Evolutionary conservation across 2,113 vertebrate species (phyloP), one percentile per base, ranked within the genome.

Genomic region (Sisor rabdophorus): DNA sequence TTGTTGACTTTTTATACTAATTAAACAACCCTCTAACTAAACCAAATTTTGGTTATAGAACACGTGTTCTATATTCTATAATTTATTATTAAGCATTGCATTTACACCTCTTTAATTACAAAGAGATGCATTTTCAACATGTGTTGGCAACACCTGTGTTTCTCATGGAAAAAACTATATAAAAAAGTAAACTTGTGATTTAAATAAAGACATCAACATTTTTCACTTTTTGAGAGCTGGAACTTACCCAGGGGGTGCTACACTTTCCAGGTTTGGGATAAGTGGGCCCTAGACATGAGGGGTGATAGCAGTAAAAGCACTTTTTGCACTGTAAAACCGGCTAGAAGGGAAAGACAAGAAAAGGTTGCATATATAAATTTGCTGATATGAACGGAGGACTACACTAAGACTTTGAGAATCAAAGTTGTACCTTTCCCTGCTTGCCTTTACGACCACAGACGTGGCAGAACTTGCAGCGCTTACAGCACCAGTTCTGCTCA

Each of bases 391-490:
- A 75, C 7, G 1, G 9, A 16, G 13, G 30, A 58, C 10, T 71
- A 16, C 44, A 73, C 26, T 59, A 8, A 48, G 40, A 1, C 24
- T 71, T 17, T 11, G 52, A 50, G 16, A 40, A 47, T 1, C 47
- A 1, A 16, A 24, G 30, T 40, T 3, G 70, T 71, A 94, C 95
- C 93, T 95, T 95, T 19, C 91, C 88, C 79, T 82, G 89, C 50
- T 93, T 94, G 88, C 90, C 93, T 86, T 92, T 94, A 19, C 93
- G 93, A 19, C 94, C 94, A 24, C 95, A 97, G 30, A 96, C 95
- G 0, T 95, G 91, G 77, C 95, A 97, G 86, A 94, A 94, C 73
- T 95, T 95, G 92, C 95, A 97, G 78, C 94, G 93, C 32, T 92
- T 88, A 77, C 95, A 97, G 77, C 93, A 96, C 95, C 95, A 97